Percentiles rank a stretch among this genome's conserved stretches.
phyloP scores from a whole-genome alignment of 64 coral and sea anemone species.

The Actinia equina region DNA sequence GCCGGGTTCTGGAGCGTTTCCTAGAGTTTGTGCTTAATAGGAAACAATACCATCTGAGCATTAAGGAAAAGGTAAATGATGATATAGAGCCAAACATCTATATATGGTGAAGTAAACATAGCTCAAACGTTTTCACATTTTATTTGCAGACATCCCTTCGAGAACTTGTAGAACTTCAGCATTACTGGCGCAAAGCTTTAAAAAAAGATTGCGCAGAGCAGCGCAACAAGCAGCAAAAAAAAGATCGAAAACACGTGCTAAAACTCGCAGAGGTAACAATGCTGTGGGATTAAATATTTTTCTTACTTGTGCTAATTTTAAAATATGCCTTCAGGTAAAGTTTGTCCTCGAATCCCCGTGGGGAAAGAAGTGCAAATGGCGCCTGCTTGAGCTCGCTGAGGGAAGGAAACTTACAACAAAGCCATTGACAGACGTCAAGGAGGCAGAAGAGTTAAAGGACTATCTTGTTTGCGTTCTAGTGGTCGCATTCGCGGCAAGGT shows the following conservation, averaged over 20 bases:
- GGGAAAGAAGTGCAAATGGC: neutral
- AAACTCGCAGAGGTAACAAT: neutral
- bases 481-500: neutral
- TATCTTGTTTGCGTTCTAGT: neutral
- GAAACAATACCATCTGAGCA: neutral
- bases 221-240: neutral
- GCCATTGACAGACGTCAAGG: fast-evolving
- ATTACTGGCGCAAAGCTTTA: neutral
- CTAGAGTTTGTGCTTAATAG: neutral
- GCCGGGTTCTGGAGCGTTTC: neutral
- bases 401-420: neutral
- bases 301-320: neutral
- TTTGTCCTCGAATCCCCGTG: neutral
- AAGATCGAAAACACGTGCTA: neutral
- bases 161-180: neutral
- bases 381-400: neutral
- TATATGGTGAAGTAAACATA: no score
- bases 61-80: neutral
- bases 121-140: neutral
- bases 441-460: neutral
- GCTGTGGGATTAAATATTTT: neutral
- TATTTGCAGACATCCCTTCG: neutral
- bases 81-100: neutral
- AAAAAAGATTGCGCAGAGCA: no score
- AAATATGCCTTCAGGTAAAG: neutral